Evolutionary conservation across 2,797 vertebrate species (phyloP).

Genomic region (Eulemur rubriventer): DNA sequence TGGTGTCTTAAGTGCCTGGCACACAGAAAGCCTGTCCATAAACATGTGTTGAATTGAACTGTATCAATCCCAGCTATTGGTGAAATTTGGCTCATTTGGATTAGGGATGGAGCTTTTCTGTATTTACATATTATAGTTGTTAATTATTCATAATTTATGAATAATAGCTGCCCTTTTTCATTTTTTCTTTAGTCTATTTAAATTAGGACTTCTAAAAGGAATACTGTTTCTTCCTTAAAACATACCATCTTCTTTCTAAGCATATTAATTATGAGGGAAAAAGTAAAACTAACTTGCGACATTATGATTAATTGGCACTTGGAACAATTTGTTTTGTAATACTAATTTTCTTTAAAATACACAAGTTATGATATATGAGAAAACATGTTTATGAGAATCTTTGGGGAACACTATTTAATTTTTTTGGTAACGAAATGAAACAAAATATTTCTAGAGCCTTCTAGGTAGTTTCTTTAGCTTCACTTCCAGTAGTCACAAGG

Average conservation of each 20-base stretch:
- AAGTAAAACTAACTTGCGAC: conserved; percentile 37
- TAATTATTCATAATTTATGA: background rate
- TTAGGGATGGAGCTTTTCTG: background rate
- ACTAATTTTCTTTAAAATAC: background rate
- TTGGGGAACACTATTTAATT: background rate
- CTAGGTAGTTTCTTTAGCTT: background rate
- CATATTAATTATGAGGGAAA: conserved; percentile 50
- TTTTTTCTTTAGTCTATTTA: conserved; percentile 26
- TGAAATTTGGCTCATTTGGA: background rate
- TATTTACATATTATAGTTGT: background rate
- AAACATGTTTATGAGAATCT: conserved; percentile 9
- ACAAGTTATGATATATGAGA: background rate
- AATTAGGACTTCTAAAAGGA: conserved; percentile 46
- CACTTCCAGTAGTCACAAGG: background rate
- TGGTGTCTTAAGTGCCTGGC: background rate
- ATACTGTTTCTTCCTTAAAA: conserved; percentile 47
- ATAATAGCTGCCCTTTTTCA: background rate
- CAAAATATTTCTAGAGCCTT: background rate
- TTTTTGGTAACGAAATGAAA: background rate
- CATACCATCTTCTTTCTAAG: conserved; percentile 10
- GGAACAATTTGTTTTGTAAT: conserved; percentile 51
- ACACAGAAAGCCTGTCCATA: background rate
- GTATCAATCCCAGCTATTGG: background rate
- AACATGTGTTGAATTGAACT: background rate
- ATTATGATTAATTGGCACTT: conserved; percentile 55